phyloP scores from a whole-genome alignment of 92 coral and sea anemone species.

The Scolanthus callimorphus region DNA sequence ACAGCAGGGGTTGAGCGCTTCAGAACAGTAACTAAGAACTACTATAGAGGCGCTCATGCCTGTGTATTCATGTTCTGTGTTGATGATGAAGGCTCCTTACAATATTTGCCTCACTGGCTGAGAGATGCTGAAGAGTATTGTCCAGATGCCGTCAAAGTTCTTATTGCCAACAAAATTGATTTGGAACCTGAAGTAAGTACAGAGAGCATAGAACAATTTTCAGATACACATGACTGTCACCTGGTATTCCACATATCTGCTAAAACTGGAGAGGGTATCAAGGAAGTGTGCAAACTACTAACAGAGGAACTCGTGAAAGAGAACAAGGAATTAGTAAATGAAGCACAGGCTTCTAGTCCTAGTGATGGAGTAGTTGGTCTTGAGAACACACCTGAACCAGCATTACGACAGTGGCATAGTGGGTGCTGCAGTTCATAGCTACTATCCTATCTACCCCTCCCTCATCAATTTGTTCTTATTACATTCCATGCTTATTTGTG shows the following conservation, averaged over 20 bases:
- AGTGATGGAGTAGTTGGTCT: constrained; percentile 35
- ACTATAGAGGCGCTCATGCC: constrained; percentile 92
- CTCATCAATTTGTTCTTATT: no score
- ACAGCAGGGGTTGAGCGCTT: constrained; percentile 98
- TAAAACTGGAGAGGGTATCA: constrained; percentile 88
- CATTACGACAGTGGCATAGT: constrained; percentile 49
- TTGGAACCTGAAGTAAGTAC: constrained; percentile 53
- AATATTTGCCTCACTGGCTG: constrained; percentile 81
- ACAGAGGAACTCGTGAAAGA: constrained; percentile 37
- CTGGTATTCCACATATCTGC: constrained; percentile 66
- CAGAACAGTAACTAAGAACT: constrained; percentile 90
- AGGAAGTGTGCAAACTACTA: constrained; percentile 46
- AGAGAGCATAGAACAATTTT: constrained; percentile 65
- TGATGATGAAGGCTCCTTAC: constrained; percentile 78
- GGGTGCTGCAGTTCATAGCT: constrained; percentile 57
- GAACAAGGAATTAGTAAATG: constrained; percentile 8
- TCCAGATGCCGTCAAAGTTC: constrained; percentile 73
- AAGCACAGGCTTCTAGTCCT: constrained; percentile 5
- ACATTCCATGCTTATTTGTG: no score
- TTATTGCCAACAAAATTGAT: constrained; percentile 86
- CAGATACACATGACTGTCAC: constrained; percentile 57
- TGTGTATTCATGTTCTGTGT: constrained; percentile 72
- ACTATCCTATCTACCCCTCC: no score
- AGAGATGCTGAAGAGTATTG: constrained; percentile 69
- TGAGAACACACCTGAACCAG: constrained; percentile 44